phyloP scores from a whole-genome alignment of 2,888 invertebrate genomes.

The Rhamnusium bicolor region DNA sequence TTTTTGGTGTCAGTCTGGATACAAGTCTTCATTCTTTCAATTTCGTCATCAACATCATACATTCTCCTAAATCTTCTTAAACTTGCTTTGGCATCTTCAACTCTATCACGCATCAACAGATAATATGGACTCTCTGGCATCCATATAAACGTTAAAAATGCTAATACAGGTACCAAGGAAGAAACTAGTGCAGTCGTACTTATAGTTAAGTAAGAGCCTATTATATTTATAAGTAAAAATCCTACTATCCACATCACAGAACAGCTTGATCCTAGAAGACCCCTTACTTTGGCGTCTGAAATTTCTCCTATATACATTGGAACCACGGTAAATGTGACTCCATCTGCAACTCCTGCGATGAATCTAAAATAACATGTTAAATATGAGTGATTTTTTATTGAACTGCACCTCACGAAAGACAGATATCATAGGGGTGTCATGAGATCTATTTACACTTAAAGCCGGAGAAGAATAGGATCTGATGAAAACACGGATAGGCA shows the following conservation, averaged over 20 bases:
- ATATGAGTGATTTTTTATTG: too few species aligned
- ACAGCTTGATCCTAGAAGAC: slow-evolving; percentile 77
- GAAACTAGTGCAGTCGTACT: slow-evolving; percentile 71
- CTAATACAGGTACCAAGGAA: slow-evolving; percentile 70
- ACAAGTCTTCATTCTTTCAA: slow-evolving; percentile 50
- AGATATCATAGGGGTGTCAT: too few species aligned
- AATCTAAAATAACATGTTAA: too few species aligned
- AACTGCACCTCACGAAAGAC: too few species aligned
- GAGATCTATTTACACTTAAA: too few species aligned
- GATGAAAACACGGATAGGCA: too few species aligned
- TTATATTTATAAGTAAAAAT: slow-evolving; percentile 76
- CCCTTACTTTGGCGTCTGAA: slow-evolving; percentile 74
- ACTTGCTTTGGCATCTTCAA: slow-evolving; percentile 71
- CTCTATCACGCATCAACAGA: slow-evolving; percentile 68
- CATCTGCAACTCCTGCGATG: slow-evolving; percentile 76
- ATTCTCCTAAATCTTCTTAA: slow-evolving; percentile 70
- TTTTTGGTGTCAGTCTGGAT: slow-evolving; percentile 50
- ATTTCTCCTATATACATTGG: slow-evolving; percentile 79
- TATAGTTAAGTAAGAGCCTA: slow-evolving; percentile 72
- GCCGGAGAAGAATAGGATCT: too few species aligned
- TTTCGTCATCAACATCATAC: slow-evolving; percentile 53
- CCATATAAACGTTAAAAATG: slow-evolving; percentile 71
- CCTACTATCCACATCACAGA: slow-evolving; percentile 75
- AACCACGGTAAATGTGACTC: slow-evolving; percentile 68
- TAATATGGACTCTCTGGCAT: slow-evolving; percentile 77